Conservation (phyloP, 2,888 invertebrate genomes). For the Masnerella sp. region DNA sequence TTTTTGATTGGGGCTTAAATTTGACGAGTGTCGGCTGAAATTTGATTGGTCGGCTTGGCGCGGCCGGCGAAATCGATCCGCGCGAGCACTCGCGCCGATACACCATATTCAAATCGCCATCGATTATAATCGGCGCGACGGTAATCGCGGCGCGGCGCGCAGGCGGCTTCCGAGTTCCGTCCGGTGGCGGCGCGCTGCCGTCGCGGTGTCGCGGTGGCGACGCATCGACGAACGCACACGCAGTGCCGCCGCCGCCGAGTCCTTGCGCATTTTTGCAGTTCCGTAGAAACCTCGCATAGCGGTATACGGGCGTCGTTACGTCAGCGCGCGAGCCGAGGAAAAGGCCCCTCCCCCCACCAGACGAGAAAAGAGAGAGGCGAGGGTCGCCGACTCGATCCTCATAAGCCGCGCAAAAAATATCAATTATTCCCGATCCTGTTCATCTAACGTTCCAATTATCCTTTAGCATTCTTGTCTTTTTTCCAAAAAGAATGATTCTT, state of each 20-base stretch:
- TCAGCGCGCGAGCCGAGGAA: slow-evolving; percentile 56
- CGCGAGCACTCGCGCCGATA: slow-evolving; percentile 36
- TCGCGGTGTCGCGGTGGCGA: slow-evolving; percentile 24
- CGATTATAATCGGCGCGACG: slow-evolving; percentile 52
- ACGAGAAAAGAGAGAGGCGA: slow-evolving; percentile 52
- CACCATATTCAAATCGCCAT: slow-evolving; percentile 50
- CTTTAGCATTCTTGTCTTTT: too few relatives aligned
- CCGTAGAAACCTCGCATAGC: slow-evolving; percentile 56
- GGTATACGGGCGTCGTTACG: slow-evolving; percentile 63
- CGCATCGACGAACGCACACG: slow-evolving; percentile 39
- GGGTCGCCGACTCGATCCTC: slow-evolving; percentile 52
- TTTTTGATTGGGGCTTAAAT: not conserved
- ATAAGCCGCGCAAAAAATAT: slow-evolving; percentile 46
- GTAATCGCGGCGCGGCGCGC: slow-evolving; percentile 33
- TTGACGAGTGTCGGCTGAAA: too few relatives aligned
- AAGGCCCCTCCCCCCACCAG: slow-evolving; percentile 18
- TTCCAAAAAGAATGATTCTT: too few relatives aligned
- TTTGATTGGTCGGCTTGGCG: too few relatives aligned
- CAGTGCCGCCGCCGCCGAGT: slow-evolving; percentile 43
- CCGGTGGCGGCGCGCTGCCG: slow-evolving; percentile 29
- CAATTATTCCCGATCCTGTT: slow-evolving; percentile 40
- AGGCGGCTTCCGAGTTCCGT: slow-evolving; percentile 30
- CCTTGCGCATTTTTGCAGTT: slow-evolving; percentile 63
- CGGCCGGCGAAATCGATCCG: slow-evolving; percentile 31
- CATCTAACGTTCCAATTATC: slow-evolving; percentile 29